Conservation (phyloP, 2,113 vertebrate genomes). For the Bucco capensis region DNA sequence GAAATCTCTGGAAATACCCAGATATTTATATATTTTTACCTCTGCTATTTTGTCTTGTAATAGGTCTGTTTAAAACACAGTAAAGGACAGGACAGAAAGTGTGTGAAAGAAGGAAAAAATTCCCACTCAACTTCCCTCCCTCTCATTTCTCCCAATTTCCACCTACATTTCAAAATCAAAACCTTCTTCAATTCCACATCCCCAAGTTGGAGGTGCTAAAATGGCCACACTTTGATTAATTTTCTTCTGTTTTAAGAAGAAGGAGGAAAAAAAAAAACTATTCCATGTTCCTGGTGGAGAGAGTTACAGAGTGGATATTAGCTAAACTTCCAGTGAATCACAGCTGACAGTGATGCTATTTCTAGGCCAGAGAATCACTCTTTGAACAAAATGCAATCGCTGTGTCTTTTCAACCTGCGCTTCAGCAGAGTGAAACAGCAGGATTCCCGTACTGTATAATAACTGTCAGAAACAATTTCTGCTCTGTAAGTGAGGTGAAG, state of each 20-base stretch:
- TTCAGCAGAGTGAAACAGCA: constrained; percentile 82
- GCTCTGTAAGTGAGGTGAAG: constrained; percentile 98
- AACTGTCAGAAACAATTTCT: constrained; percentile 99
- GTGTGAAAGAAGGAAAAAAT: not conserved
- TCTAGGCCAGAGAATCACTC: constrained; percentile 78
- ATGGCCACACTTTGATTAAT: constrained; percentile 23
- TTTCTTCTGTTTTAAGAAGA: constrained; percentile 48
- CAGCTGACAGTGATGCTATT: constrained; percentile 81
- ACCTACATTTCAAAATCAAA: not conserved
- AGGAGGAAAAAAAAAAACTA: not conserved
- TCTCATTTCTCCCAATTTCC: not conserved
- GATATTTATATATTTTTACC: not conserved
- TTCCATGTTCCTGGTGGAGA: constrained; percentile 42
- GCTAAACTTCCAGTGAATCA: constrained; percentile 79
- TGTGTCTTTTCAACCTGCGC: constrained; percentile 85
- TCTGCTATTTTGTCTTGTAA: not conserved
- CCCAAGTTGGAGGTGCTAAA: not conserved
- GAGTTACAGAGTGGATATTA: constrained; percentile 73
- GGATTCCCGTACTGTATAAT: constrained; percentile 87
- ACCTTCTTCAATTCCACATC: not conserved
- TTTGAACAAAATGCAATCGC: constrained; percentile 84
- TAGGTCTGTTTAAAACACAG: not conserved
- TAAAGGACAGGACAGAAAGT: not conserved
- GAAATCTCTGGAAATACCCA: not conserved
- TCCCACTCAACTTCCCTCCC: not conserved